Percentiles rank a stretch among this genome's conserved stretches.
Conservation (phyloP, 2,888 invertebrate species). For the Leptinotarsa rubiginosa region DNA sequence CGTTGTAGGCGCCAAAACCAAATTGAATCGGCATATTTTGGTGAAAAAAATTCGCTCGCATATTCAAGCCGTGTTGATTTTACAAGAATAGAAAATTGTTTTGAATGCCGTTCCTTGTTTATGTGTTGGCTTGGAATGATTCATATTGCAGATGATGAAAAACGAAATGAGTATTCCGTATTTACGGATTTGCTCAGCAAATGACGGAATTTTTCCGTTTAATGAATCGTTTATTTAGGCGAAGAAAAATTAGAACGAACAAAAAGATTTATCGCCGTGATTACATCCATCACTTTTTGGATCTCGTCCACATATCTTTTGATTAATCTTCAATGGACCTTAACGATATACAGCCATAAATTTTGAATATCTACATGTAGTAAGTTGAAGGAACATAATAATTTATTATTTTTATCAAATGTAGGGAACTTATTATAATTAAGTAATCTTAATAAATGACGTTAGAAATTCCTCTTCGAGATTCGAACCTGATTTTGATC, state of each 20-base stretch:
- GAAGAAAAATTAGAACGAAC: neutral
- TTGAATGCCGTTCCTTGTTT: neutral
- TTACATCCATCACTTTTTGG: slow-evolving; percentile 3
- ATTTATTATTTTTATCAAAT: neutral
- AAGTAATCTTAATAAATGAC: neutral
- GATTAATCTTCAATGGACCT: neutral
- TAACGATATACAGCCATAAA: neutral
- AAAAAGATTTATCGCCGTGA: neutral
- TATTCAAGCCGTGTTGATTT: neutral
- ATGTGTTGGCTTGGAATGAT: neutral
- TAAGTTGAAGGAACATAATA: neutral
- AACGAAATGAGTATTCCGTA: neutral
- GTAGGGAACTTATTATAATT: neutral
- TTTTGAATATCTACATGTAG: neutral
- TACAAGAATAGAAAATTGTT: slow-evolving; percentile 7
- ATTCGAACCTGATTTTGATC: no score
- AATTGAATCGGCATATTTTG: neutral
- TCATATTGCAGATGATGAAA: slow-evolving; percentile 7
- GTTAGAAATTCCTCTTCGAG: neutral
- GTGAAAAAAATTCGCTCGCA: neutral
- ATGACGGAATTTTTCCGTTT: no score
- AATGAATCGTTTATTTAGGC: neutral
- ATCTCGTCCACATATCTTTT: slow-evolving; percentile 5
- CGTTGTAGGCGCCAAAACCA: neutral
- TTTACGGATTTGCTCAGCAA: neutral